Evolutionary conservation across 2,888 invertebrate species (phyloP).

Genomic region (Rotaria socialis): DNA sequence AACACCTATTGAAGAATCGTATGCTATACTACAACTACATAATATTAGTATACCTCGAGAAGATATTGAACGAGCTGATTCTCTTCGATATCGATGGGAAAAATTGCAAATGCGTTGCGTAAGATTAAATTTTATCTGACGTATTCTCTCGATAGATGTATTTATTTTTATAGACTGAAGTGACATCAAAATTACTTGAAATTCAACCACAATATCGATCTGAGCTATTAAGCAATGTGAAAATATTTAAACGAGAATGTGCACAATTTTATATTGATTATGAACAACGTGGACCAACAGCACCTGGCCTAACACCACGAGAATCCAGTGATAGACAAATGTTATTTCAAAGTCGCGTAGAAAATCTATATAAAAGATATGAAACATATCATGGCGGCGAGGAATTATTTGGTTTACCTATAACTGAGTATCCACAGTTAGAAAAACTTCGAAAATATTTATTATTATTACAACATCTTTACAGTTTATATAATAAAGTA

Average conservation of each 20-base stretch:
- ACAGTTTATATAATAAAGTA: constrained; percentile 90
- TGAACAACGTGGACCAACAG: constrained; percentile 75
- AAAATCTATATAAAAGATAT: constrained; percentile 86
- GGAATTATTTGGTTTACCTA: constrained; percentile 83
- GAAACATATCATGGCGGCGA: constrained; percentile 90
- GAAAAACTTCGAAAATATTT: constrained; percentile 68
- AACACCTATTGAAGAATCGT: constrained; percentile 83
- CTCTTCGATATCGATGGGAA: constrained; percentile 81
- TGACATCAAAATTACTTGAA: constrained; percentile 74
- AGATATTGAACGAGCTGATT: constrained; percentile 84
- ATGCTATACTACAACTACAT: constrained; percentile 80
- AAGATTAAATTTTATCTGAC: neutral
- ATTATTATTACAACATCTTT: constrained; percentile 72
- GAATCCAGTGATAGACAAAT: constrained; percentile 88
- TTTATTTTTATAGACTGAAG: constrained; percentile 58
- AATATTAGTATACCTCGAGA: constrained; percentile 80
- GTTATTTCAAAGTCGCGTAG: constrained; percentile 71
- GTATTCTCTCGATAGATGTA: no score
- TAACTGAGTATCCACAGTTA: constrained; percentile 84
- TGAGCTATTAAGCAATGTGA: constrained; percentile 74
- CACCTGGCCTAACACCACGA: constrained; percentile 78
- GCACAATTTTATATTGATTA: constrained; percentile 60
- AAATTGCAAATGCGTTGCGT: constrained; percentile 63
- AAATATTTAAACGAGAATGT: constrained; percentile 72
- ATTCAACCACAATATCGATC: constrained; percentile 84